These are phyloP conservation scores for Engystomops pustulosus DNA, from an alignment of 2,113 vertebrate species.

Conservation along the genomic window DNA sequence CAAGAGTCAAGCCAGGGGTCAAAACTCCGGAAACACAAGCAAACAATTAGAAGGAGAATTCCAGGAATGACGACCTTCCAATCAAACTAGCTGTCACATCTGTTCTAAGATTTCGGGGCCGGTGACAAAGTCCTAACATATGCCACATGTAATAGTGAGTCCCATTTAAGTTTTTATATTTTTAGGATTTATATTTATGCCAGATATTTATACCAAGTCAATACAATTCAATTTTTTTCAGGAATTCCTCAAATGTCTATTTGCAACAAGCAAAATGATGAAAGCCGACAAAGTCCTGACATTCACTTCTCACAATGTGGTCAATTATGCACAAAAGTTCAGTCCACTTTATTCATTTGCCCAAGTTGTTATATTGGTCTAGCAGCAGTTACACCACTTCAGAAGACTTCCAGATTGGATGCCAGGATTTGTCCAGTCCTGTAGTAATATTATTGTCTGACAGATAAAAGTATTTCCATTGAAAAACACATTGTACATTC, in stretches of 20 bases:
- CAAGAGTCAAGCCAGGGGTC: neutral
- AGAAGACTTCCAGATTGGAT: too few species aligned
- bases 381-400: too few species aligned
- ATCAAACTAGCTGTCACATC: slow-evolving; percentile 28
- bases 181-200: neutral
- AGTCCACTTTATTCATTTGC: too few species aligned
- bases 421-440: neutral
- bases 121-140: neutral
- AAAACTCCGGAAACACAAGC: slow-evolving; percentile 30
- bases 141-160: neutral
- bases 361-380: too few species aligned
- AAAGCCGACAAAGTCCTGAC: neutral
- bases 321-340: neutral
- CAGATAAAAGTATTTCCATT: neutral
- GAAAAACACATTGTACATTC: neutral
- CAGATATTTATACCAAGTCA: neutral
- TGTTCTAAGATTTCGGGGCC: neutral
- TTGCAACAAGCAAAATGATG: too few species aligned
- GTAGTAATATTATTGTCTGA: neutral
- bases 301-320: neutral
- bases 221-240: too few species aligned
- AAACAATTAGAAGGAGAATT: slow-evolving; percentile 39
- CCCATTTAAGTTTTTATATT: neutral
- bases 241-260: too few species aligned
- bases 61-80: slow-evolving; percentile 8